phyloP scores from a whole-genome alignment of 2,888 invertebrate genomes.

The Rhingia campestris region DNA sequence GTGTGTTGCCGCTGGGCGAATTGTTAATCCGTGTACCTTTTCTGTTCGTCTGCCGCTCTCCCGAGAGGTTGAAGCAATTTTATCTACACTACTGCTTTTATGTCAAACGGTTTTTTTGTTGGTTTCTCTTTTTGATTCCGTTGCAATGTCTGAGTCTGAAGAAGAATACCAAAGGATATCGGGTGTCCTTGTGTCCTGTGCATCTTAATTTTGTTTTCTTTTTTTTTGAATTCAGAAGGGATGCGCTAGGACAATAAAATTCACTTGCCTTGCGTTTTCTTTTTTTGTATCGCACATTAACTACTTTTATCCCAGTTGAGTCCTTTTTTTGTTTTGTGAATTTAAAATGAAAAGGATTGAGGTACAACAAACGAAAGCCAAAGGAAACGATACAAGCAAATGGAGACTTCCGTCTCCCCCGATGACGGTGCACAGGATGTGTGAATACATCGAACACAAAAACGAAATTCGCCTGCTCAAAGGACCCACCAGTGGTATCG shows the following conservation, averaged over 20 bases:
- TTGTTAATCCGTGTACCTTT: constrained; percentile 37
- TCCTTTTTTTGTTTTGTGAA: constrained; percentile 48
- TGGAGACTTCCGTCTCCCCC: constrained; percentile 11
- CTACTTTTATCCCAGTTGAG: constrained; percentile 57
- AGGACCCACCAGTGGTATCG: constrained; percentile 52
- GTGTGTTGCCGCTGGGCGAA: constrained; percentile 45
- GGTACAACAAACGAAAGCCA: constrained; percentile 52
- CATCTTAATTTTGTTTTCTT: constrained; percentile 23
- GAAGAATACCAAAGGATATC: constrained; percentile 61
- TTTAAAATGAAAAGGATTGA: constrained; percentile 58
- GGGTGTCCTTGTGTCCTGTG: constrained; percentile 44
- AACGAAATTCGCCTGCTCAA: constrained; percentile 45
- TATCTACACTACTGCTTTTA: constrained; percentile 12
- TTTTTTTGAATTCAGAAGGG: neutral
- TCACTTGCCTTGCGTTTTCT: constrained; percentile 64
- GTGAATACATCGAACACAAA: constrained; percentile 62
- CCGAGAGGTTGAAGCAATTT: constrained; percentile 33
- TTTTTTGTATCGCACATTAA: constrained; percentile 61
- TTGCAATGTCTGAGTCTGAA: constrained; percentile 30
- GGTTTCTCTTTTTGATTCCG: constrained; percentile 18
- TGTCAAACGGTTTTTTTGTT: constrained; percentile 25
- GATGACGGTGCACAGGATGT: constrained; percentile 43
- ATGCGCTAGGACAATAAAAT: constrained; percentile 60
- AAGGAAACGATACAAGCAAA: constrained; percentile 22
- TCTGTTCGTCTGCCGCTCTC: constrained; percentile 22